These are phyloP conservation scores for Zosterops pallidus DNA, from an alignment of 2,113 vertebrate genomes.

Conservation along the genomic window DNA sequence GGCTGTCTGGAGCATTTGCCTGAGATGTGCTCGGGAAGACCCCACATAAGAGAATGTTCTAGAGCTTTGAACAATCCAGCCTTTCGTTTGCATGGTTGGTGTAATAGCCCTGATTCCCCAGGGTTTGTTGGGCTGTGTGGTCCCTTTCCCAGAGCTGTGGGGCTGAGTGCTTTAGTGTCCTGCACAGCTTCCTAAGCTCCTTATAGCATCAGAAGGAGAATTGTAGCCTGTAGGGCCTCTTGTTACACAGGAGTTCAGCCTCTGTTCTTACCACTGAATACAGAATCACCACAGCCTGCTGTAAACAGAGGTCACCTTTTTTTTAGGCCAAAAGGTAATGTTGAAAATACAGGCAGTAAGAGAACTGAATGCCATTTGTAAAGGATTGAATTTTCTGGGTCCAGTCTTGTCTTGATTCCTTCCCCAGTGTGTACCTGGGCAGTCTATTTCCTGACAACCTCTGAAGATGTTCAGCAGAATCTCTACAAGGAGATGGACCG, in stretches of 20 bases:
- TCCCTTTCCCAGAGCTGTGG: background rate
- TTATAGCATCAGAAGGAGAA: background rate
- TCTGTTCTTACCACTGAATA: background rate
- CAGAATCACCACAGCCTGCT: background rate
- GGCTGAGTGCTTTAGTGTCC: background rate
- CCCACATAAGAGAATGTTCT: background rate
- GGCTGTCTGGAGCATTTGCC: background rate
- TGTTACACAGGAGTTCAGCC: background rate
- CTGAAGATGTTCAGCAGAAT: conserved; percentile 88
- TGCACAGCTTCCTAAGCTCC: background rate
- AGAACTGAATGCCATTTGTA: background rate
- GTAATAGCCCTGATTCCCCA: background rate
- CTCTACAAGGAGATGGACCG: conserved; percentile 83
- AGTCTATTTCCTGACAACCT: conserved; percentile 89
- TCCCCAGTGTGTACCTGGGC: conserved; percentile 92
- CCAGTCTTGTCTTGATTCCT: conserved; percentile 27
- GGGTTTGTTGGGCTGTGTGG: background rate
- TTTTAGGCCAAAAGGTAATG: background rate
- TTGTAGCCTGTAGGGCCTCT: background rate
- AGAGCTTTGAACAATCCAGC: background rate
- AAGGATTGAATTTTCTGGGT: background rate
- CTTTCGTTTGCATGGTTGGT: background rate
- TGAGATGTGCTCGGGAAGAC: background rate
- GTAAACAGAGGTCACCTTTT: background rate
- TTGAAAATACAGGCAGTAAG: background rate